These are phyloP conservation scores for Colistium nudipinnis DNA, from an alignment of 2,113 vertebrate genomes.

Conservation along the genomic window DNA sequence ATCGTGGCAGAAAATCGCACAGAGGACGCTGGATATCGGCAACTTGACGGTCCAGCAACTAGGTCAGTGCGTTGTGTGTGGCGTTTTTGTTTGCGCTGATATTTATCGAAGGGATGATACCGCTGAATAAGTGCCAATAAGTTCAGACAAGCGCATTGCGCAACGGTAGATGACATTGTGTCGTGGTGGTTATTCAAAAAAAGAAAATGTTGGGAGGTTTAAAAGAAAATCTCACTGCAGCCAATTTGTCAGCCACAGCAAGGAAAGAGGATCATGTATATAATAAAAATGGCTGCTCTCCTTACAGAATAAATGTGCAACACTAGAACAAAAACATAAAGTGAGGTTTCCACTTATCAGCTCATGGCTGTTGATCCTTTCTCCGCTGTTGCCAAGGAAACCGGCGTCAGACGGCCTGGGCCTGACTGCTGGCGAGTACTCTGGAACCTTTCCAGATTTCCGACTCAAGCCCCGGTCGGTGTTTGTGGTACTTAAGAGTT, in stretches of 20 bases:
- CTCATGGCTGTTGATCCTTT: conserved; percentile 3
- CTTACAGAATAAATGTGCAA: neutral
- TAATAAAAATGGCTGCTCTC: neutral
- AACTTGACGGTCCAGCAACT: conserved; percentile 84
- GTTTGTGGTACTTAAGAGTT: conserved; percentile 30
- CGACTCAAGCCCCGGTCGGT: conserved; percentile 12
- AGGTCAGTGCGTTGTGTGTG: conserved; percentile 76
- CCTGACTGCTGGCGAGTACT: conserved; percentile 12
- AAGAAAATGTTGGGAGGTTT: neutral
- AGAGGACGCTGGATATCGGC: conserved; percentile 86
- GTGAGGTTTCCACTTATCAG: conserved; percentile 16
- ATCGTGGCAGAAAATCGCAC: conserved; percentile 86
- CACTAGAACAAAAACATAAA: conserved; percentile 6
- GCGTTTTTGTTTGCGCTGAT: neutral
- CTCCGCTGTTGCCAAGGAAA: conserved; percentile 23
- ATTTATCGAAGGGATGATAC: neutral
- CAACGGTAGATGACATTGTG: neutral
- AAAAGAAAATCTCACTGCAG: neutral
- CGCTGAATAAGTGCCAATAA: neutral
- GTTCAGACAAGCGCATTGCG: neutral
- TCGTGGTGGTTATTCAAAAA: neutral
- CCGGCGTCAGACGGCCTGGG: conserved; percentile 7
- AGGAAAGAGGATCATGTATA: neutral
- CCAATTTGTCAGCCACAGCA: neutral
- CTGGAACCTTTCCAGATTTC: conserved; percentile 49